Conservation (phyloP, 2,797 vertebrate genomes). For the Danio tinwini region DNA sequence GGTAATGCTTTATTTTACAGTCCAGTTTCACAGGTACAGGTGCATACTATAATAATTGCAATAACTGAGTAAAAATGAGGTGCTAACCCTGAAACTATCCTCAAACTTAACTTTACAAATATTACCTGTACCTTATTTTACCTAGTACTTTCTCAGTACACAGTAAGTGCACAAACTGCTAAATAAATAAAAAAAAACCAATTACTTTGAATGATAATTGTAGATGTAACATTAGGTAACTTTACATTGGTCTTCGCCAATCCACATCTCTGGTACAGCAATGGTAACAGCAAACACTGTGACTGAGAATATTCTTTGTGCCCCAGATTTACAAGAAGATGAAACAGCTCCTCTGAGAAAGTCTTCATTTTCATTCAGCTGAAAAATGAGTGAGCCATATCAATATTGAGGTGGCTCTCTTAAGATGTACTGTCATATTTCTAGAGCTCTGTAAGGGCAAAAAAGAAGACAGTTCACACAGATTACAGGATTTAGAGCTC, state of each 20-base stretch:
- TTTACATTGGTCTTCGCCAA: too few species aligned
- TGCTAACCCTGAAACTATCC: too few species aligned
- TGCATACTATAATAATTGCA: too few species aligned
- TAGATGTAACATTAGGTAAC: not conserved
- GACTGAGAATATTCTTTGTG: slow-evolving; percentile 41
- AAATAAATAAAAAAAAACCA: too few species aligned
- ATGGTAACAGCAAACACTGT: slow-evolving; percentile 33
- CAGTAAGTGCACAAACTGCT: too few species aligned
- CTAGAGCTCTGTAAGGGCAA: slow-evolving; percentile 40
- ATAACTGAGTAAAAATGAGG: too few species aligned
- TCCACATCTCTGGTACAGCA: not conserved
- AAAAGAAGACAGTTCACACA: slow-evolving; percentile 70
- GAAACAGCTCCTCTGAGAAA: slow-evolving; percentile 57
- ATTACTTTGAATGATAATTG: not conserved
- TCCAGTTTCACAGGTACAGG: too few species aligned
- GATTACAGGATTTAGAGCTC: slow-evolving; percentile 65
- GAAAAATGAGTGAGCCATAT: slow-evolving; percentile 62
- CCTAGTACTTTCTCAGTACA: too few species aligned
- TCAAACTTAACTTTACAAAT: too few species aligned
- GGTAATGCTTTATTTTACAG: too few species aligned
- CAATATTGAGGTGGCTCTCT: slow-evolving; percentile 59
- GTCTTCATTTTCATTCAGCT: slow-evolving; percentile 63
- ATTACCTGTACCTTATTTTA: too few species aligned
- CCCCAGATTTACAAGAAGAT: slow-evolving; percentile 55
- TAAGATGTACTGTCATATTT: slow-evolving; percentile 56